Evolutionary conservation across 2,797 vertebrate genomes (phyloP), one percentile per base, ranked within the genome.

Genomic region (Propithecus perrieri): DNA sequence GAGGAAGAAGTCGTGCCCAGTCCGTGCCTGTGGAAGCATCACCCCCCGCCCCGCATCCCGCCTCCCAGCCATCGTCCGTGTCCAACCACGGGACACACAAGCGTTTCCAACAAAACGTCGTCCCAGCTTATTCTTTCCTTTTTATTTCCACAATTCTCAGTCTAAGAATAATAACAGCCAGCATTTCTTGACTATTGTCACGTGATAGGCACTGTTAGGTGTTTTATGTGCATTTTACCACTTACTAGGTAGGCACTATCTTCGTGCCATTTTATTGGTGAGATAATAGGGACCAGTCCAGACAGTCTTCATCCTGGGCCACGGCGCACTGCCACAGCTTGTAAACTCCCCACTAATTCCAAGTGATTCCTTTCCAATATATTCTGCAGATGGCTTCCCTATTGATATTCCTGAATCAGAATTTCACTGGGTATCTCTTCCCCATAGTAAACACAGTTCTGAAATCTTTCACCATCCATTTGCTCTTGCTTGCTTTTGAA

Each of bases 51-150:
- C 63, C 17, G 17, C 63, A 65, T 57, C 15, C 35, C 12, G 0
- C 9, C 67, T 13, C 50, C 12, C 35, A 17, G 2, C 24, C 1
- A 0, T 3, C 7, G 4, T 55, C 80, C 0, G 0, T 1, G 1
- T n/a, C 30, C 12, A n/a, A 6, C 48, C 22, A 4, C 7, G 0
- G 14, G 30, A 43, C 53, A 50, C 2, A 0, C 6, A 15, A 0
- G 35, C 0, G 30, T 28, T 35, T 15, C 76, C 2, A 10, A 11
- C 11, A 74, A 4, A 75, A 17, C 7, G 26, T 26, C 7, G 3
- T 61, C 61, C 20, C 2, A 1, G 1, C 0, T 30, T 12, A 17
- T 6, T 72, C 61, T 22, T 46, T 55, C 30, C 18, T 55, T 35
- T 12, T n/a, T 10, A 1, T 41, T 38, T 8, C 55, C 20, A 17